A percentile compares a stretch with the other conserved stretches of the same genome.
Conservation (phyloP, 2,888 invertebrate genomes). For the Cryptus viduatorius region DNA sequence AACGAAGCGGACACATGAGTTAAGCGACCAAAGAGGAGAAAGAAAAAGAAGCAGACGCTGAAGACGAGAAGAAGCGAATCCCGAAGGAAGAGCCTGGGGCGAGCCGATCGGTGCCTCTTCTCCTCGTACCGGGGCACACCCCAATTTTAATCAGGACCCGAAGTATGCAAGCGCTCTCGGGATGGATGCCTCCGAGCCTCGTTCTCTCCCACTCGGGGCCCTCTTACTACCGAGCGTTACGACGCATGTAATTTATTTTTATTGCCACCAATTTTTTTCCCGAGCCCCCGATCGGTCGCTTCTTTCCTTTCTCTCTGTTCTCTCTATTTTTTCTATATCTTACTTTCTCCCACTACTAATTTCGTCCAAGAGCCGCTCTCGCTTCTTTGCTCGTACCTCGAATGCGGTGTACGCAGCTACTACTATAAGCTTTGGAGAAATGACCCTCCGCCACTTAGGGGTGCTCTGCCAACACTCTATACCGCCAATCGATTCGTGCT, state of each 20-base stretch:
- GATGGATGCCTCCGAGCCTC: slow-evolving; percentile 82
- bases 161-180: slow-evolving; percentile 82
- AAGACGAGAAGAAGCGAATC: slow-evolving; percentile 73
- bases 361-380: slow-evolving; percentile 71
- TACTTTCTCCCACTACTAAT: slow-evolving; percentile 80
- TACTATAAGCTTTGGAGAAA: slow-evolving; percentile 42
- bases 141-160: slow-evolving; percentile 85
- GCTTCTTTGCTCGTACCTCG: slow-evolving; percentile 36
- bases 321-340: slow-evolving; percentile 30
- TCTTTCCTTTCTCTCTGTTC: slow-evolving; percentile 51
- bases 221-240: slow-evolving; percentile 82
- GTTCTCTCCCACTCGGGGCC: slow-evolving; percentile 64
- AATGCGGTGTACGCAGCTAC: slow-evolving; percentile 36
- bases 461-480: slow-evolving; percentile 18
- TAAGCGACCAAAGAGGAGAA: slow-evolving; percentile 48
- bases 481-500: slow-evolving; percentile 33
- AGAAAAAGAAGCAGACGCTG: slow-evolving; percentile 60
- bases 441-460: slow-evolving; percentile 49
- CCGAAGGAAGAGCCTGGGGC: slow-evolving; percentile 73
- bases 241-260: slow-evolving; percentile 85
- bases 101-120: slow-evolving; percentile 68
- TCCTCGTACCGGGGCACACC: slow-evolving; percentile 79
- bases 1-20: slow-evolving; percentile 67
- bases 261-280: slow-evolving; percentile 85
- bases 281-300: slow-evolving; percentile 80